phyloP scores from a whole-genome alignment of 2,797 vertebrate genomes.

The Moxostoma hubbsi region DNA sequence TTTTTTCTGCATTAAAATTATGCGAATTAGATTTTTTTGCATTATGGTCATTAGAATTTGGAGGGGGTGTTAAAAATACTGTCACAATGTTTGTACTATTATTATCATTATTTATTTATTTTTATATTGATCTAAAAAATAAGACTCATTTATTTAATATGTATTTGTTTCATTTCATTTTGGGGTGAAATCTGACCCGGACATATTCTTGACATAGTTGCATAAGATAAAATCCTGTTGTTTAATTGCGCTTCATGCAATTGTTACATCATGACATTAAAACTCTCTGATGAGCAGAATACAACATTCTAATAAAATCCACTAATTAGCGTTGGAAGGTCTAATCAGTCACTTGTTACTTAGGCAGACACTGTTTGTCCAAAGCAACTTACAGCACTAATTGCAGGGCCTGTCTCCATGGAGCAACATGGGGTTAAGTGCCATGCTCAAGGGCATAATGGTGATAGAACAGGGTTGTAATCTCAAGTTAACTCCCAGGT shows the following conservation, averaged over 20 bases:
- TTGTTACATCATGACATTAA: conserved; percentile 32
- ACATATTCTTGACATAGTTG: too few relatives aligned
- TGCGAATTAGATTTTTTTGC: too few relatives aligned
- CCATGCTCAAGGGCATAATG: conserved; percentile 34
- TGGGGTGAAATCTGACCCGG: too few relatives aligned
- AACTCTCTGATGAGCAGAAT: conserved; percentile 32
- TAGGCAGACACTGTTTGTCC: conserved; percentile 34
- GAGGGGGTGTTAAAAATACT: too few relatives aligned
- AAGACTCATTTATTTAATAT: too few relatives aligned
- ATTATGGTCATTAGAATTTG: too few relatives aligned
- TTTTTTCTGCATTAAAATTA: too few relatives aligned
- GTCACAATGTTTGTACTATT: too few relatives aligned
- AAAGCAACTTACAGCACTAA: conserved; percentile 36
- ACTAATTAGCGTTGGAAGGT: conserved; percentile 37
- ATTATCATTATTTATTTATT: too few relatives aligned
- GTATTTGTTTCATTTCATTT: too few relatives aligned
- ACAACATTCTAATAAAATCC: conserved; percentile 22
- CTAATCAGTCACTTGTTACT: conserved; percentile 46
- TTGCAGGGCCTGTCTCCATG: conserved; percentile 41
- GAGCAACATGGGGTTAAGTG: conserved; percentile 33
- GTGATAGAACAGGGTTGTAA: conserved; percentile 25
- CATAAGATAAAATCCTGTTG: background rate
- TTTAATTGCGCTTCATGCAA: conserved; percentile 27
- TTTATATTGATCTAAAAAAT: too few relatives aligned
- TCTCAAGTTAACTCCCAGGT: conserved; percentile 9